Evolutionary conservation across 2,113 vertebrate genomes (phyloP), one percentile per base, ranked within the genome.

Genomic region (Hydropotes inermis): DNA sequence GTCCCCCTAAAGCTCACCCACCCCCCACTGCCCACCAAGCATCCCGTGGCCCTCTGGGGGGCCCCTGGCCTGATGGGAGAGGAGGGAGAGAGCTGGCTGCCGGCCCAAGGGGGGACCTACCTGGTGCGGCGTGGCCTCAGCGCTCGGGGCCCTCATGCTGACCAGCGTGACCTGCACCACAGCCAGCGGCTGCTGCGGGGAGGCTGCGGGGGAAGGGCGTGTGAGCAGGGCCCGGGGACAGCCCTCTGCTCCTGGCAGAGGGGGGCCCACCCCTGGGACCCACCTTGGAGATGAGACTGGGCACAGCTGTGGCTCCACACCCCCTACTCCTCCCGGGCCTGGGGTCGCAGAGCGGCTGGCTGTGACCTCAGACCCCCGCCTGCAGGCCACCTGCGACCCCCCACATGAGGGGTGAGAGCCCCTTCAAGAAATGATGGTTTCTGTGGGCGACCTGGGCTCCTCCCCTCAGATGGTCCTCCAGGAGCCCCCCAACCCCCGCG

Each of bases 121-220:
- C 99, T 99, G 98, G 64, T 98, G 92, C 91, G 98, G 98, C 8
- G 67, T 36, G 19, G 98, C 97, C 85, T 99, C 98, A 6, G 97
- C 94, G 23, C 98, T 98, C 60, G 90, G 97, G 39, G 97, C 98
- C 97, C 91, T 97, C 87, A 96, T 97, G 91, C 98, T 98, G 78
- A 97, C 93, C 30, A 96, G 89, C 0, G 98, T 92, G 97, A 98
- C 91, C 98, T 95, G 96, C 52, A 97, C 97, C 92, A 54, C 78
- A 10, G 98, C 87, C 82, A 95, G 52, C 0, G 95, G 91, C 54
- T 97, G 97, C 1, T 19, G 94, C 90, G 95, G 96, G 79, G 96
- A 27, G 94, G 97, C 99, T 99, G 97, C 52, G 91, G 27, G 97
- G 97, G 67, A 88, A 8, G 5, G 19, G 7, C 13, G 88, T 52